A percentile compares a stretch with the other conserved stretches of the same genome.
phyloP scores from a whole-genome alignment of 2,797 vertebrate species.

The Petrocephalus schoutedeni region DNA sequence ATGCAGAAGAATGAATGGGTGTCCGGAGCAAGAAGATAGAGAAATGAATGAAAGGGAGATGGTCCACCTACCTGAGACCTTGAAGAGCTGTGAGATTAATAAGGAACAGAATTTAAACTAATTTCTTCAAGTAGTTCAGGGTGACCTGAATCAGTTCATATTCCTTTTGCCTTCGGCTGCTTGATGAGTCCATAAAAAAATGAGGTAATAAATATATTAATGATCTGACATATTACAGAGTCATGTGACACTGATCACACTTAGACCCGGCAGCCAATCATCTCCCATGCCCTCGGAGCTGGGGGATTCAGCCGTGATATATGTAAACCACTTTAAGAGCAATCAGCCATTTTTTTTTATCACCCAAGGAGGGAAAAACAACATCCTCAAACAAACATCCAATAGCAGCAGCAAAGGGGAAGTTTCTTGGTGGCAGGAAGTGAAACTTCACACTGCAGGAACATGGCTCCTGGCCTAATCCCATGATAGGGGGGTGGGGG shows the following conservation, averaged over 20 bases:
- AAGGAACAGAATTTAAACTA: background rate
- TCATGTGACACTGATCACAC: too few species aligned
- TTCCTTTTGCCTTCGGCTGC: background rate
- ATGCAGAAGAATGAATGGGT: background rate
- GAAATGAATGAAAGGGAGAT: background rate
- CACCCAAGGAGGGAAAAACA: background rate
- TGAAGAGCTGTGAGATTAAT: background rate
- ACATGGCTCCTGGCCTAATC: background rate
- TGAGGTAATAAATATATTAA: background rate
- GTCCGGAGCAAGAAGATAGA: background rate
- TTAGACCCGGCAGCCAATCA: background rate
- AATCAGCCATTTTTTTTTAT: background rate
- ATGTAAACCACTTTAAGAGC: background rate
- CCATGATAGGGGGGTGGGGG: background rate
- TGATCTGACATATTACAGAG: background rate
- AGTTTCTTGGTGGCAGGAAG: conserved; percentile 17
- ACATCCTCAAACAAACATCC: background rate
- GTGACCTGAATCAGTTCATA: conserved; percentile 10
- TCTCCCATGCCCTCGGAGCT: background rate
- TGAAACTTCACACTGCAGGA: conserved; percentile 28
- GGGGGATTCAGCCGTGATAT: background rate
- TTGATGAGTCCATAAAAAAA: background rate
- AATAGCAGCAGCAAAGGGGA: background rate
- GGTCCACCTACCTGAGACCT: background rate
- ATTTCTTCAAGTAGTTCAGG: background rate